Base-by-base conservation (phyloP, 2,888 invertebrate species). In the Sepiola atlantica region DNA sequence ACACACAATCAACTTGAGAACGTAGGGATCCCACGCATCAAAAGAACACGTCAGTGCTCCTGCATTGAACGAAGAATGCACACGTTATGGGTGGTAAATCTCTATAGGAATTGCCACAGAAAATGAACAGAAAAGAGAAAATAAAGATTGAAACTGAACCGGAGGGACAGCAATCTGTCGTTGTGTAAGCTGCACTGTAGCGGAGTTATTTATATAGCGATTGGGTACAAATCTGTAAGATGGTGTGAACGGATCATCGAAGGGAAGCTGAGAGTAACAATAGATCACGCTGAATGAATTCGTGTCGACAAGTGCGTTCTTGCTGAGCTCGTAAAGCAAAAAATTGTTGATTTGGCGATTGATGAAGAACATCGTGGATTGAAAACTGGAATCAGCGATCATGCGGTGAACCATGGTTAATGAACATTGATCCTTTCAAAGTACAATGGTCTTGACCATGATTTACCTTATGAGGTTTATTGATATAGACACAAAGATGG, bases 361-460 rank as follows among this genome's bases (percentile, higher is more conserved):
- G n/a, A 77, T 18, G 18, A 77, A 77, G 18, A 77, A 77, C 77
- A n/a, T n/a, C n/a, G 77, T 77, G n/a, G 16, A 77, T 16, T n/a
- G 16, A n/a, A 32, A 77, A 77, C 77, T 77, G 77, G 77, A 77
- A 77, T 77, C 77, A 77, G 77, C 3, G 77, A 61, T 93, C 93
- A 93, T 93, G 93, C 57, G 93, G 93, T 93, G 93, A 93, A 93
- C 93, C 93, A 93, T 93, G 93, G 93, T 93, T 93, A 93, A 93
- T 93, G 93, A 93, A 93, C 93, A 93, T 93, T 93, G 93, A 16
- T 61, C 32, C 54, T 32, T 93, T 92, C 77, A 93, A 35, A 55
- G 54, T 35, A 24, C 93, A 93, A 93, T 93, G 93, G 93, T 93
- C 93, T 93, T 93, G 93, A 93, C 93, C 93, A 93, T 93, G 93